Percentiles rank a stretch among this genome's conserved stretches.
Evolutionary conservation across 1,140 invertebrate genomes (phyloP).

Genomic region (Maconellicoccus hirsutus): DNA sequence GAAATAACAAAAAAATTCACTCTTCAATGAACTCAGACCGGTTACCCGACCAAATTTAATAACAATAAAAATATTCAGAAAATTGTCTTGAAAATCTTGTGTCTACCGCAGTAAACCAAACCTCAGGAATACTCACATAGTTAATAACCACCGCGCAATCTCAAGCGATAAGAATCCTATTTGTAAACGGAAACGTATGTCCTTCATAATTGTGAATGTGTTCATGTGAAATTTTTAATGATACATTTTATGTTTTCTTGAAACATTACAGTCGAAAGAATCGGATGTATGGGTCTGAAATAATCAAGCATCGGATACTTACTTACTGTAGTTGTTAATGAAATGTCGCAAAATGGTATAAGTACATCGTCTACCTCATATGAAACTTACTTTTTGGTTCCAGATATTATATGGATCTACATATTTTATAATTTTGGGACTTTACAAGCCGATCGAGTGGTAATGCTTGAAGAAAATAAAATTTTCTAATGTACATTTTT

Average conservation of each 20-base stretch:
- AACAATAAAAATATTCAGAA: not conserved
- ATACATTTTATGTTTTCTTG: not conserved
- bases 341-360: too few relatives aligned
- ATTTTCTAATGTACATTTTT: too few relatives aligned
- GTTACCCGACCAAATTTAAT: not conserved
- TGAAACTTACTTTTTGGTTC: too few relatives aligned
- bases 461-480: too few relatives aligned
- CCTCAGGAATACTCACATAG: not conserved
- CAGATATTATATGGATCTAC: too few relatives aligned
- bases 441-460: too few relatives aligned
- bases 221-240: not conserved
- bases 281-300: too few relatives aligned
- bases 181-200: not conserved
- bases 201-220: not conserved
- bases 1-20: not conserved
- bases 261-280: too few relatives aligned
- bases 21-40: not conserved
- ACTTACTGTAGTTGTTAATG: too few relatives aligned
- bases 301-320: too few relatives aligned
- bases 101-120: not conserved
- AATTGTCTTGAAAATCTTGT: not conserved
- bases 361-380: too few relatives aligned
- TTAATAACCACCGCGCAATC: not conserved
- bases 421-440: too few relatives aligned
- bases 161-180: not conserved